These are phyloP conservation scores for Xestia sexstrigata DNA, from an alignment of 2,888 invertebrate genomes.

Conservation along the genomic window DNA sequence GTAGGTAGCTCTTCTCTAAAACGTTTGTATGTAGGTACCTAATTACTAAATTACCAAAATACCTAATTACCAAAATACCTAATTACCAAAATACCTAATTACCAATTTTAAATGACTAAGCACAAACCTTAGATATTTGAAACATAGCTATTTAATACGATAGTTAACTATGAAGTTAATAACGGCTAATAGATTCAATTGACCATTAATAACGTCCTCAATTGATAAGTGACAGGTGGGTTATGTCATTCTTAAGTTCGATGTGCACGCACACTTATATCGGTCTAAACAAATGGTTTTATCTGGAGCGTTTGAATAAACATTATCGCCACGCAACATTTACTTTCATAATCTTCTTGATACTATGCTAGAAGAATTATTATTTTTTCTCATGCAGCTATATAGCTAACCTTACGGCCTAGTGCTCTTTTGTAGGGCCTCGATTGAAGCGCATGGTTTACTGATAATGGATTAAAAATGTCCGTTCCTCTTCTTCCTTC, in stretches of 20 bases:
- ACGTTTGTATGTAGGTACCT: background rate
- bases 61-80: too few relatives aligned
- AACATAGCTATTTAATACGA: background rate
- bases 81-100: too few relatives aligned
- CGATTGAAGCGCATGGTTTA: too few relatives aligned
- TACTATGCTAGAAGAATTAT: conserved; percentile 3
- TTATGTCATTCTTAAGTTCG: conserved; percentile 5
- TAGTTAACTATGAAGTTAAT: background rate
- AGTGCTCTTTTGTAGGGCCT: too few relatives aligned
- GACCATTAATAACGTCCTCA: conserved; percentile 9
- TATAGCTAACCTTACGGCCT: too few relatives aligned
- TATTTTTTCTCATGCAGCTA: too few relatives aligned
- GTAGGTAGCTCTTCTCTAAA: too few relatives aligned
- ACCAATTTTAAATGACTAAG: too few relatives aligned
- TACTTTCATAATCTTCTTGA: conserved; percentile 23
- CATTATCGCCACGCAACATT: conserved; percentile 11
- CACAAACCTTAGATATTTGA: background rate
- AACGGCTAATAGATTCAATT: conserved; percentile 3
- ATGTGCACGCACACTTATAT: background rate
- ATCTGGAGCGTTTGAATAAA: conserved; percentile 23
- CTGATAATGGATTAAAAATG: too few relatives aligned
- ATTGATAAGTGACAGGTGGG: conserved; percentile 4
- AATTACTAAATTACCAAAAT: too few relatives aligned
- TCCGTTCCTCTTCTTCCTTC: too few relatives aligned
- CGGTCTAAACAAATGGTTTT: conserved; percentile 11